phyloP scores from a whole-genome alignment of 2,888 invertebrate species.

The Xanthia icteritia region DNA sequence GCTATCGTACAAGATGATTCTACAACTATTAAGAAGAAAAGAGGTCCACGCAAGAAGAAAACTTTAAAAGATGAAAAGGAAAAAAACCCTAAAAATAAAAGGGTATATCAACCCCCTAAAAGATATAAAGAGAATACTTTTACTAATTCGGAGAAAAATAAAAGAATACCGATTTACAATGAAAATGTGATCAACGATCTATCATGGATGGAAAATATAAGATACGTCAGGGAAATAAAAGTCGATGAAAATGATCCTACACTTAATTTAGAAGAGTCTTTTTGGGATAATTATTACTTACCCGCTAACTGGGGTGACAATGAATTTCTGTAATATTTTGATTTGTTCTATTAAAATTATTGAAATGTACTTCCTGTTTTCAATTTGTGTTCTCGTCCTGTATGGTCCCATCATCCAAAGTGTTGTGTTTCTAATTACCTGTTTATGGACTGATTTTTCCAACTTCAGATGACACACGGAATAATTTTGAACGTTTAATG shows the following conservation, averaged over 20 bases:
- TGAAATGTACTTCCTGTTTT: background rate
- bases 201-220: slow-evolving; percentile 82
- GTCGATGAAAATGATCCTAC: slow-evolving; percentile 73
- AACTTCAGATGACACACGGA: background rate
- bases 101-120: slow-evolving; percentile 2
- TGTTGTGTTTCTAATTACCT: background rate
- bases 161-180: slow-evolving; percentile 51
- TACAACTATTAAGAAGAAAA: slow-evolving; percentile 47
- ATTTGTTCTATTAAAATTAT: background rate
- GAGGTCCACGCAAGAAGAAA: slow-evolving; percentile 53
- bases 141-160: background rate
- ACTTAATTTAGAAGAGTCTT: slow-evolving; percentile 67
- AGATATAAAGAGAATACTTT: background rate
- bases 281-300: slow-evolving; percentile 79
- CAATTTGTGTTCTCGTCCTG: background rate
- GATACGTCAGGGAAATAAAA: slow-evolving; percentile 77
- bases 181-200: slow-evolving; percentile 68
- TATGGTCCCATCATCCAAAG: background rate
- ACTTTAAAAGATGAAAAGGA: slow-evolving; percentile 16
- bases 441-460: background rate
- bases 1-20: slow-evolving; percentile 4
- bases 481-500: background rate
- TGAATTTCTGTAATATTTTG: slow-evolving; percentile 69
- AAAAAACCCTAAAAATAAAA: slow-evolving; percentile 26
- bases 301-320: slow-evolving; percentile 74